A percentile compares a stretch with the other conserved stretches of the same genome.
Evolutionary conservation across 1,140 invertebrate species (phyloP).

Genomic region (Sminthurinus signatus): DNA sequence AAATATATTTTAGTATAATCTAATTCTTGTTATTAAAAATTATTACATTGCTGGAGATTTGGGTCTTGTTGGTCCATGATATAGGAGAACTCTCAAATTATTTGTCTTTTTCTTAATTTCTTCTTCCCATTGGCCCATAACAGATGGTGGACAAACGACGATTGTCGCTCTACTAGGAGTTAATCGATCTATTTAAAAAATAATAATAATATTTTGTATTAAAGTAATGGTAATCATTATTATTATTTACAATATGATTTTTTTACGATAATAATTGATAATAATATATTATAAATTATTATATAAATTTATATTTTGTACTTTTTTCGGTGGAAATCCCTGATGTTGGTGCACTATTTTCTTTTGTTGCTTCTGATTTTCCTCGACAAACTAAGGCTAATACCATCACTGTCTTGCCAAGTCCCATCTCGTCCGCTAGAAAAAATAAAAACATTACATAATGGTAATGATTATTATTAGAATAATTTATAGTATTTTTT

Average conservation of each 20-base stretch:
- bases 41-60: constrained; percentile 53
- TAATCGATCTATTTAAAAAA: constrained; percentile 13
- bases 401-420: constrained; percentile 89
- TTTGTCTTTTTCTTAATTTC: constrained; percentile 66
- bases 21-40: too few species aligned
- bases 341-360: constrained; percentile 41
- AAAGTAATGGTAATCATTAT: constrained; percentile 38
- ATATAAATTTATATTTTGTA: too few species aligned
- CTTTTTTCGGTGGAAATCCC: not conserved
- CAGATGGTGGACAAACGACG: constrained; percentile 79
- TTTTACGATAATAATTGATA: too few species aligned
- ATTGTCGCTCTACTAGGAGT: constrained; percentile 62
- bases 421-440: constrained; percentile 83
- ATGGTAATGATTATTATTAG: too few species aligned
- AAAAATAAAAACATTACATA: constrained; percentile 11
- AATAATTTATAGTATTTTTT: too few species aligned
- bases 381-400: constrained; percentile 61
- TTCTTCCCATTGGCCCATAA: constrained; percentile 75
- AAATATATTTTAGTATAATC: too few species aligned
- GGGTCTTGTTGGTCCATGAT: constrained; percentile 74
- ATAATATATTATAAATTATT: too few species aligned
- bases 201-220: not conserved
- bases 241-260: not conserved
- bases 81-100: constrained; percentile 59
- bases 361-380: constrained; percentile 30